Base-by-base conservation (phyloP, 1,140 invertebrate genomes). In the Helicoverpa zea region DNA sequence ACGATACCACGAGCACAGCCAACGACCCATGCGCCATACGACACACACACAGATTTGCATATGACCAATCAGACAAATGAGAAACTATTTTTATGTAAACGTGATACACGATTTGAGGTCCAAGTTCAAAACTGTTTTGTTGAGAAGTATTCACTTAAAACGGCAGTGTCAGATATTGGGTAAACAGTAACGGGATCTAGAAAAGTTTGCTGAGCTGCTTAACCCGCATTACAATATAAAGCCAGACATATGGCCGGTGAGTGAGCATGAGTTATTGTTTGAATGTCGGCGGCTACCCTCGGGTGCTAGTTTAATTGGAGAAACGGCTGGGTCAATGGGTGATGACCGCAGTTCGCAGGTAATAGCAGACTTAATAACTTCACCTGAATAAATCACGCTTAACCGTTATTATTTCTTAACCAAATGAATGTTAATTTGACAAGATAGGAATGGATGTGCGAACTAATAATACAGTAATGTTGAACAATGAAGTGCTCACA, bases 371-470 rank as follows among this genome's bases (percentile, higher is more conserved):
- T 83, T 84, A 89, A 88, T 87, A 89, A 79, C 83, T 82, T 84
- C 84, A 87, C 84, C 83, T 84, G 84, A 88, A 89, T 90, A 91
- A 90, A 91, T 91, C 86, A 90, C 82, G 58, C 84, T 73, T 88
- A 88, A 90, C 88, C 84, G 84, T 90, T 83, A 86, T 85, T 79
- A 78, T 88, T 87, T 81, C 81, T 86, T 81, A 64, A 80, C 80
- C 86, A 86, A 88, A 91, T 92, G 80, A 85, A 87, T 88, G 73
- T 87, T 90, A 89, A 91, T 88, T 88, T 88, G 89, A 89, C 85
- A 87, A 84, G 82, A 7, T 70, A 64, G 68, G 80, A 86, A 91
- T 87, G 80, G 81, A 87, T 88, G 86, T 86, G 88, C 88, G 84
- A 91, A 90, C 87, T 87, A 86, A 84, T 86, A 78, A 86, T 82